Base-by-base conservation (phyloP, 2,888 invertebrate genomes). In the Mythimna loreyi region DNA sequence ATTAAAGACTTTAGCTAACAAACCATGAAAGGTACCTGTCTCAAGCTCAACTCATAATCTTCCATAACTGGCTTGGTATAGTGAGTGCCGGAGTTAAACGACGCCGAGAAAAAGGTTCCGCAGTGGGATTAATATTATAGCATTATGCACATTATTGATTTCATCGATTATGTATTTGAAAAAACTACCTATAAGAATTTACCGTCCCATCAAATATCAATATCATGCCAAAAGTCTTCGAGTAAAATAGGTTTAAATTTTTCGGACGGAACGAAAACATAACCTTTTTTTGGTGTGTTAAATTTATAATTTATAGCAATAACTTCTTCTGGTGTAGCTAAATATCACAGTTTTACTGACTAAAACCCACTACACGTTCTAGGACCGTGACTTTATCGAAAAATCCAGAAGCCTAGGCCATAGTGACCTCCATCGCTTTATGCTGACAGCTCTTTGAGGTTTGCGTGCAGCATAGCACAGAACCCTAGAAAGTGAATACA, bases 1-100 rank as follows among this genome's bases (percentile, higher is more conserved):
- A 74, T 55, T 47, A 72, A 23, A 70, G 16, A 30, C 11, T 58
- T 53, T 25, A n/a, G 30, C 11, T 23, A 65, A 49, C 11, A 19
- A 65, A 74, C 47, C n/a, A 25, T 23, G 19, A 21, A 30, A 53
- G n/a, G 28, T 28, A 53, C 25, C 3, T 11, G 23, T 43, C 6
- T 19, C 19, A 40, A 23, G 25, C 6, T 19, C 19, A 40, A 23
- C 36, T 25, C 23, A 16, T 4, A 16, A 23, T 36, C 9, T 56
- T 36, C 9, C 33, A 23, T 19, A 40, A 56, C 36, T 23, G 21
- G 21, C 8, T 50, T 7, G 28, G 28, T 8, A n/a, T 45, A 6
- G 7, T 28, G 19, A 36, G 36, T 52, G 7, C 9, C 13, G 7
- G 9, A 52, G 8, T 40, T 16, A 16, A 40, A 2, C 16, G 16